phyloP scores from a whole-genome alignment of 2,797 vertebrate species.

The Pempheris klunzingeri region DNA sequence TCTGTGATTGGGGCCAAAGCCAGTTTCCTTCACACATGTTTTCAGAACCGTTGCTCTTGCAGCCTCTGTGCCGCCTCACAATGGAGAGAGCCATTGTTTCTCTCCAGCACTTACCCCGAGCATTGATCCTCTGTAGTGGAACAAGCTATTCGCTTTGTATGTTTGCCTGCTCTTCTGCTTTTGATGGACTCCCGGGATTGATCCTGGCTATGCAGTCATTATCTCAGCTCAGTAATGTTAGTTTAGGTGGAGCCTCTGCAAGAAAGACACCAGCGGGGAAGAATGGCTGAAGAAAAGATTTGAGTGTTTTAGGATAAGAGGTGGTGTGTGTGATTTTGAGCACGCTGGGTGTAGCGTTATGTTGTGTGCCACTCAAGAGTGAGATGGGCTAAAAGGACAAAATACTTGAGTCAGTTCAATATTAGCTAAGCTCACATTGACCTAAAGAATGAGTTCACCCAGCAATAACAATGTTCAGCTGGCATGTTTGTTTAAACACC shows the following conservation, averaged over 20 bases:
- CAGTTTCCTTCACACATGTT: slow-evolving; percentile 47
- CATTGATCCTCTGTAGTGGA: slow-evolving; percentile 75
- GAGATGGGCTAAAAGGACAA: slow-evolving; percentile 15
- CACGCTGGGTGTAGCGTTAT: slow-evolving; percentile 13
- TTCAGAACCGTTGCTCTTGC: slow-evolving; percentile 19
- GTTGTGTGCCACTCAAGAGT: slow-evolving; percentile 14
- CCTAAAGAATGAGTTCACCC: not conserved
- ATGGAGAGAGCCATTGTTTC: slow-evolving; percentile 64
- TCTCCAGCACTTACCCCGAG: slow-evolving; percentile 64
- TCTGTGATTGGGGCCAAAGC: slow-evolving; percentile 42
- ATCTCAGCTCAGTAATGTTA: slow-evolving; percentile 73
- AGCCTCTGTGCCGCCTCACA: slow-evolving; percentile 47
- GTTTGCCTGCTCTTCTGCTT: slow-evolving; percentile 72
- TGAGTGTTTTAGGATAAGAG: slow-evolving; percentile 51
- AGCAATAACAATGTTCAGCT: not conserved
- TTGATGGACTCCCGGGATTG: slow-evolving; percentile 77
- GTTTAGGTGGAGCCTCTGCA: slow-evolving; percentile 62
- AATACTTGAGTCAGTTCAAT: not conserved
- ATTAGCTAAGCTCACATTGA: slow-evolving; percentile 1
- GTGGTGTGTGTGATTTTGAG: slow-evolving; percentile 35
- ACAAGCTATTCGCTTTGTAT: slow-evolving; percentile 74
- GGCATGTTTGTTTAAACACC: slow-evolving; percentile 4
- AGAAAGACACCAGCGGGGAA: slow-evolving; percentile 62
- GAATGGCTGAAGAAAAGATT: slow-evolving; percentile 51
- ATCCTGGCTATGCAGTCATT: slow-evolving; percentile 75